Conservation (phyloP, 2,113 vertebrate species). For the Bolborhynchus lineola region DNA sequence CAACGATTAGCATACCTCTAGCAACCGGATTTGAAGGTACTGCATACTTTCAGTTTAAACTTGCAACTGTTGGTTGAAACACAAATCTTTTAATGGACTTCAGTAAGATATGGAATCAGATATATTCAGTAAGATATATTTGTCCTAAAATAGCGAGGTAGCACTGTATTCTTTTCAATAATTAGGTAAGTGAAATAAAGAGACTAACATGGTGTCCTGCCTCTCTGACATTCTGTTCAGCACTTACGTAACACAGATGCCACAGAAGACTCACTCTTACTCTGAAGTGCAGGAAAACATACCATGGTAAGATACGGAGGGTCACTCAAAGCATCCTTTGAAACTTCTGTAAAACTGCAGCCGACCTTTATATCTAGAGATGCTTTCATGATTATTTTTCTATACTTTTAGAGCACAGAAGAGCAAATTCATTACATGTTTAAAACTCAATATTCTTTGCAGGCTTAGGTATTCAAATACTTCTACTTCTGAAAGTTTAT, state of each 20-base stretch:
- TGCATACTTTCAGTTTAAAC: background rate
- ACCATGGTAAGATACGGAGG: background rate
- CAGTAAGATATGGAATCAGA: background rate
- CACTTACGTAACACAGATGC: background rate
- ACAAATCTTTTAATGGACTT: background rate
- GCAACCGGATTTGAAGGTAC: background rate
- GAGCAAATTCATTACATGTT: background rate
- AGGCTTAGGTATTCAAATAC: background rate
- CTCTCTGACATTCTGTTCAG: background rate
- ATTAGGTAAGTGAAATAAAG: background rate
- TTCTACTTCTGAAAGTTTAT: background rate
- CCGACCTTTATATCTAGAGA: background rate
- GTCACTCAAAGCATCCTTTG: slow-evolving; percentile 47
- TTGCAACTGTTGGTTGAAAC: background rate
- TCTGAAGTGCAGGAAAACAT: slow-evolving; percentile 30
- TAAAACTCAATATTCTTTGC: background rate
- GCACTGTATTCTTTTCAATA: background rate
- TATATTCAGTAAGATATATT: background rate
- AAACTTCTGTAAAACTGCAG: slow-evolving; percentile 18
- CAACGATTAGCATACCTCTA: background rate
- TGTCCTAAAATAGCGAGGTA: background rate
- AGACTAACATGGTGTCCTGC: slow-evolving; percentile 17
- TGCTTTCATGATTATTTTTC: slow-evolving; percentile 28
- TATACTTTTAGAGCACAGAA: background rate
- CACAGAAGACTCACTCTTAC: background rate